Evolutionary conservation across 2,888 invertebrate genomes (phyloP).

Genomic region (Tipula unca): DNA sequence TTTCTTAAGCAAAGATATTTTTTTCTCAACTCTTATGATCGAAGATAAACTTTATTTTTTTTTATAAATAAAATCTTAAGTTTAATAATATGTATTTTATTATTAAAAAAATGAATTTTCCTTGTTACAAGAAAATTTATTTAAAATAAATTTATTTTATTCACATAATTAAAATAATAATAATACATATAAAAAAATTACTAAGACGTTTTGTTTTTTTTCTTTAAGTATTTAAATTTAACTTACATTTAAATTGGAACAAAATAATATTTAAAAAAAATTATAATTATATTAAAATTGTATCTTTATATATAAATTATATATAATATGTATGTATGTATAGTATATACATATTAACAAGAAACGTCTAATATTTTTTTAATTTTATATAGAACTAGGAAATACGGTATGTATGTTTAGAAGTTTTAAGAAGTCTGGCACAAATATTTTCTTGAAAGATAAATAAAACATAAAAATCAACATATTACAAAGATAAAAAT

Average conservation of each 20-base stretch:
- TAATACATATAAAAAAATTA: neutral
- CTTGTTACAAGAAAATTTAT: slow-evolving; percentile 18
- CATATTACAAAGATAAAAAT: neutral
- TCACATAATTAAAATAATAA: neutral
- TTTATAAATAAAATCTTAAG: neutral
- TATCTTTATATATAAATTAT: too few relatives aligned
- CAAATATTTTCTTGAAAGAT: neutral
- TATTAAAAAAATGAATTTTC: neutral
- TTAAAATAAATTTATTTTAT: slow-evolving; percentile 14
- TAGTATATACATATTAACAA: neutral
- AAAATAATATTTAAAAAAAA: neutral
- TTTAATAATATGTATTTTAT: neutral
- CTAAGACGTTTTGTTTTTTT: neutral
- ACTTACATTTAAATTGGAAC: neutral
- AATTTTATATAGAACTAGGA: neutral
- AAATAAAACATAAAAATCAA: neutral
- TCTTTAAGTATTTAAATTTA: neutral
- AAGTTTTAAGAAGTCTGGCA: neutral
- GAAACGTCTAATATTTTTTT: neutral
- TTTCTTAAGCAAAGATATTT: too few relatives aligned
- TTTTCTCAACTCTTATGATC: neutral
- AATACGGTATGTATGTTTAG: neutral
- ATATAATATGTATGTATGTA: too few relatives aligned
- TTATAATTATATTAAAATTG: neutral
- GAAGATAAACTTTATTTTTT: neutral